Conservation (phyloP, 2,113 vertebrate genomes). For the Mormyrus lacerda region DNA sequence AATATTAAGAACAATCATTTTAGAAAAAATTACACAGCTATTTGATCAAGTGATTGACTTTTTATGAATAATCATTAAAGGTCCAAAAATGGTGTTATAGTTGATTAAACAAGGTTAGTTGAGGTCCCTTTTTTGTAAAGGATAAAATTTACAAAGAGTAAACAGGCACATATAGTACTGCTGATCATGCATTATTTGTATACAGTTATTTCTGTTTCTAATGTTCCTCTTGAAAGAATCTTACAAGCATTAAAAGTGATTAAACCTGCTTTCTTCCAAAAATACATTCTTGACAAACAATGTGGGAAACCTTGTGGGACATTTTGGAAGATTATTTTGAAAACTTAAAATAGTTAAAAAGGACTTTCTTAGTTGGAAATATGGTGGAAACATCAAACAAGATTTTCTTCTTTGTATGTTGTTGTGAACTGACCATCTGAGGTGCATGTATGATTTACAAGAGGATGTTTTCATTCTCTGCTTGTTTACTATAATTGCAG, state of each 20-base stretch:
- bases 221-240: not conserved
- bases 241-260: not conserved
- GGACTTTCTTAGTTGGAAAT: not conserved
- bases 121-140: not conserved
- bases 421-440: not conserved
- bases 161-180: not conserved
- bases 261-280: not conserved
- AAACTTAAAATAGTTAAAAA: not conserved
- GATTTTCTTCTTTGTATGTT: not conserved
- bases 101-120: not conserved
- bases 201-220: not conserved
- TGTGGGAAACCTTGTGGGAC: not conserved
- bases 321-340: not conserved
- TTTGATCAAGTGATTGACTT: not conserved
- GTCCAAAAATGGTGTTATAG: not conserved
- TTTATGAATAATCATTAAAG: not conserved
- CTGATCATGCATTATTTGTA: not conserved
- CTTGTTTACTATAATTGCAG: not conserved
- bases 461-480: not conserved
- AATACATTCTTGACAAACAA: not conserved
- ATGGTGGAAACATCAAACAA: not conserved
- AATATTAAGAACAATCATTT: not conserved
- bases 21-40: not conserved
- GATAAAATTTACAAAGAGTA: not conserved
- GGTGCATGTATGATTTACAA: not conserved